Base-by-base conservation (phyloP, 2,888 invertebrate genomes). In the Iphiclides podalirius region DNA sequence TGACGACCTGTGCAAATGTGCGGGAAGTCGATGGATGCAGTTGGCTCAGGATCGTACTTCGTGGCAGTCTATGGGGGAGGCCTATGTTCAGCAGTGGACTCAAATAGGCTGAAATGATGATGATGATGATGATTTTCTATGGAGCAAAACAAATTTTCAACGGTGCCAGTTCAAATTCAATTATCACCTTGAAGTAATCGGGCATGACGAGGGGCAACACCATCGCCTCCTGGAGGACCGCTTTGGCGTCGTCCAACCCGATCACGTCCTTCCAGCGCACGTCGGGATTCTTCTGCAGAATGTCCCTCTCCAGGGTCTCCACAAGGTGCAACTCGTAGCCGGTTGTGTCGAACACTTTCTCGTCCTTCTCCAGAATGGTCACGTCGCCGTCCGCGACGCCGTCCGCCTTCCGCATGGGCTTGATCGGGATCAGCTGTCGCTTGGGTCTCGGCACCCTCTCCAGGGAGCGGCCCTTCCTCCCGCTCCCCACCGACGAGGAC, bases 161-260 rank as follows among this genome's bases (percentile, higher is more conserved):
- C n/a, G n/a, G n/a, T n/a, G n/a, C n/a, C n/a, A n/a, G n/a, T n/a
- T n/a, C n/a, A n/a, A n/a, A n/a, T 20, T 20, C 20, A 20, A 20
- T 6, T 20, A 14, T 11, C n/a, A 91, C 94, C 87, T 94, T 95
- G 72, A 97, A 97, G 79, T 95, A 96, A 67, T 96, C 95, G 0
- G 96, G 96, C 91, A 96, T 94, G 52, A 95, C 92, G 20, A 95
- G 90, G 0, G 97, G 96, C 55, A 97, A 78, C 0, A 97, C 96
- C 59, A 96, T 94, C 1, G 96, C 96, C 75, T 97, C 96, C 71
- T 96, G 95, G 31, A 93, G 75, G 52, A 96, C 91, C 16, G 94
- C 89, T 67, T 94, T 94, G 0, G 94, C 94, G 61, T 94, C 94
- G 49, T 92, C 91, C 40, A 94, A 81, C 1, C 94, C 94, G 1